Conservation (phyloP, 2,113 vertebrate species). For the Hystrix cristata region DNA sequence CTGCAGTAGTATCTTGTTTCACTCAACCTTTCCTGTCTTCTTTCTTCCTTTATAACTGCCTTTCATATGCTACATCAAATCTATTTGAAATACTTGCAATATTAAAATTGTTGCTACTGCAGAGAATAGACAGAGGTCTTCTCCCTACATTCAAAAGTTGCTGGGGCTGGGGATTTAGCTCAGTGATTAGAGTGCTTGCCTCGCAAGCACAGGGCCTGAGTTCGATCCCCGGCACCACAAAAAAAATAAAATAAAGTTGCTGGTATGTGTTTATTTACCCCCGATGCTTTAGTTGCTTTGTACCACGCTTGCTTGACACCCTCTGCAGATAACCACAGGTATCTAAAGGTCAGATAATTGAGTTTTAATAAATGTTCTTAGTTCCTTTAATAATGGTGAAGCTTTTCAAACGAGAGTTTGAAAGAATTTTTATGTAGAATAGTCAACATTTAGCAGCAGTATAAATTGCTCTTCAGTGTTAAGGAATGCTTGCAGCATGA, state of each 20-base stretch:
- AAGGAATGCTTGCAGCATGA: background rate
- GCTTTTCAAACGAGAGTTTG: background rate
- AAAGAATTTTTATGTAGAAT: background rate
- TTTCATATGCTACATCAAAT: background rate
- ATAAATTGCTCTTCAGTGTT: slow-evolving; percentile 2
- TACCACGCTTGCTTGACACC: background rate
- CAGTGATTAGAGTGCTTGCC: no score
- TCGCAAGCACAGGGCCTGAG: no score
- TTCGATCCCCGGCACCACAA: no score
- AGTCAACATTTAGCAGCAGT: background rate
- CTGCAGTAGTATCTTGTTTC: background rate
- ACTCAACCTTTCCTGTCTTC: background rate
- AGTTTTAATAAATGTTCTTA: background rate
- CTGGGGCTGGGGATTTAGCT: no score
- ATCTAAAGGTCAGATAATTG: background rate
- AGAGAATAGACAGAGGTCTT: background rate
- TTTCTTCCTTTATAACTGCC: background rate
- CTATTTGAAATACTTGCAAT: background rate
- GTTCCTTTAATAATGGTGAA: background rate
- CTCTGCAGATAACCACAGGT: background rate
- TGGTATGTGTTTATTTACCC: background rate
- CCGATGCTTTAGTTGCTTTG: background rate
- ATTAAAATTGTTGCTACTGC: background rate
- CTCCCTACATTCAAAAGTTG: background rate
- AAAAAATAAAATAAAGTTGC: background rate